Conservation (phyloP, 1,140 invertebrate species). For the Plectus sambesii region DNA sequence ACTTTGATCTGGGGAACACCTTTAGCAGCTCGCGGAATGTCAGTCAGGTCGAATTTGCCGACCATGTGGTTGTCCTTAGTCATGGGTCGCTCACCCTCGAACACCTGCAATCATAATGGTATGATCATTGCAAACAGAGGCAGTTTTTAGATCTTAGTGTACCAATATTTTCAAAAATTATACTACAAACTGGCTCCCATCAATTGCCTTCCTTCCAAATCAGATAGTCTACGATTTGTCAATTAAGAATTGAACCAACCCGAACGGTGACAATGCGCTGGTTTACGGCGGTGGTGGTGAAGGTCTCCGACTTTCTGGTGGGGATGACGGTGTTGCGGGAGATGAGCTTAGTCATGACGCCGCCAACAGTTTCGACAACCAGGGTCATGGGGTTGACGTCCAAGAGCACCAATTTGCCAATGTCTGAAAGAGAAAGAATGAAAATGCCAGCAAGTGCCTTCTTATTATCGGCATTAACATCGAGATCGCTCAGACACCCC, state of each 20-base stretch:
- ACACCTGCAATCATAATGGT: constrained; percentile 55
- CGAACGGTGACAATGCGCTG: constrained; percentile 98
- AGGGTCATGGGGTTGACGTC: constrained; percentile 96
- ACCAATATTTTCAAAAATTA: neutral
- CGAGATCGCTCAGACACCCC: neutral
- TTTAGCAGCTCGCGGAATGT: constrained; percentile 88
- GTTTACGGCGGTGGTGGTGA: constrained; percentile 96
- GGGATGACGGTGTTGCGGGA: constrained; percentile 95
- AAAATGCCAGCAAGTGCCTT: no score
- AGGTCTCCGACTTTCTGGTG: constrained; percentile 99
- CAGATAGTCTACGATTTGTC: no score
- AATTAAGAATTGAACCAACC: no score
- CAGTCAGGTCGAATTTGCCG: constrained; percentile 95
- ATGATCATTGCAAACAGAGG: neutral
- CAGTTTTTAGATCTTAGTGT: neutral
- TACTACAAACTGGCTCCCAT: neutral
- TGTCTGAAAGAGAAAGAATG: no score
- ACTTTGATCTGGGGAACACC: constrained; percentile 87
- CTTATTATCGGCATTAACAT: no score
- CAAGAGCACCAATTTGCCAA: constrained; percentile 85
- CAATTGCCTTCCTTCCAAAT: no score
- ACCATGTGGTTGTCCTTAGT: constrained; percentile 96
- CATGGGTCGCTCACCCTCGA: constrained; percentile 95
- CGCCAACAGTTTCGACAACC: constrained; percentile 98
- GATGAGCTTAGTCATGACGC: constrained; percentile 98